Percentiles rank a stretch among this genome's conserved stretches.
Conservation (phyloP, 2,888 invertebrate species). For the Andrena haemorrhoa region DNA sequence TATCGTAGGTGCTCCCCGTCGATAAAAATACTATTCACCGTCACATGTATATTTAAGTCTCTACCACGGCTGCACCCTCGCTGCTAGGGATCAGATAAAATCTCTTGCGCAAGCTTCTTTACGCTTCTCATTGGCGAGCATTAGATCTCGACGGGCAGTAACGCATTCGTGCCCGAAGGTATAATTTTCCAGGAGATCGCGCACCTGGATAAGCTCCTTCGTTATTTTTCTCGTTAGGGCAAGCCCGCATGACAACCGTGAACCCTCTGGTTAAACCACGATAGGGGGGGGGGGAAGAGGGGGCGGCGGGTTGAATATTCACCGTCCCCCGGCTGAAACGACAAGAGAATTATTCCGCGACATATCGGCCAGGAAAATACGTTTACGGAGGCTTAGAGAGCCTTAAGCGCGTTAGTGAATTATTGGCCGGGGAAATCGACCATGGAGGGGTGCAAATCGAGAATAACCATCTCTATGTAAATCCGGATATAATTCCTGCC, state of each 20-base stretch:
- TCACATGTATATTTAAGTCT: background rate
- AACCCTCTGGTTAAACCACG: conserved; percentile 33
- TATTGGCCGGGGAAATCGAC: conserved; percentile 63
- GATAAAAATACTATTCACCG: background rate
- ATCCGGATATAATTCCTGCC: conserved; percentile 60
- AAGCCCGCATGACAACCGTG: conserved; percentile 35
- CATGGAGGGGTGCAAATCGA: conserved; percentile 61
- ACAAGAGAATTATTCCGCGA: conserved; percentile 62
- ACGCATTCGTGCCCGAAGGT: conserved; percentile 18
- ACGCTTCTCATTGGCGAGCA: background rate
- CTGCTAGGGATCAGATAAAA: too few relatives aligned
- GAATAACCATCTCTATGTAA: conserved; percentile 67
- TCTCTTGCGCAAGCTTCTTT: background rate
- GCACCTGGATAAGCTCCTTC: conserved; percentile 41
- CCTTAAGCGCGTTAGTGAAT: conserved; percentile 65
- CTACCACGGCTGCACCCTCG: too few relatives aligned
- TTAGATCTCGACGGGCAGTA: conserved; percentile 30
- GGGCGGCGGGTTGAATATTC: conserved; percentile 14
- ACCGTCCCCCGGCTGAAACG: conserved; percentile 18
- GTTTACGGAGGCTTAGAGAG: conserved; percentile 63
- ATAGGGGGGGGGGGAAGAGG: conserved; percentile 16
- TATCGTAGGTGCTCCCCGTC: conserved; percentile 8
- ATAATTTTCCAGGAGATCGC: conserved; percentile 42
- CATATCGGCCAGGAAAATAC: conserved; percentile 63
- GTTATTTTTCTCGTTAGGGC: conserved; percentile 58